Percentiles rank a stretch among this genome's conserved stretches.
phyloP scores from a whole-genome alignment of 1,140 invertebrate genomes.

The Lerema accius region DNA sequence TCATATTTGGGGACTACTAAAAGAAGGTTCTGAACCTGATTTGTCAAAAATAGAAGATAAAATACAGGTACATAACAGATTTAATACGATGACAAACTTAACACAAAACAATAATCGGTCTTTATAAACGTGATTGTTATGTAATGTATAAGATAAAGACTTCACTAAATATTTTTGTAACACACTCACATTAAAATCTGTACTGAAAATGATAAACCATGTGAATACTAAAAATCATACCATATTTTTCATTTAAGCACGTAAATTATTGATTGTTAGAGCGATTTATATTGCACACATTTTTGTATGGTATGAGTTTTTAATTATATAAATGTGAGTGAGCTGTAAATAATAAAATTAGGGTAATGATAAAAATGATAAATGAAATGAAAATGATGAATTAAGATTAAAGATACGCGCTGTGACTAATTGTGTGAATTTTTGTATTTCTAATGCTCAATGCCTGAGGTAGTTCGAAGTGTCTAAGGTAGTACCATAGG shows the following conservation, averaged over 20 bases:
- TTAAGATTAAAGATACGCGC: conserved; percentile 58
- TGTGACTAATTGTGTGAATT: conserved; percentile 63
- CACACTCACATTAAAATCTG: conserved; percentile 47
- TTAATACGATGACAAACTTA: conserved; percentile 59
- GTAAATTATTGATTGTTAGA: conserved; percentile 65
- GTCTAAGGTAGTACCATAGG: conserved; percentile 23
- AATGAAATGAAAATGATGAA: conserved; percentile 19
- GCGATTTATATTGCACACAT: conserved; percentile 57
- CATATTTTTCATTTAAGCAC: conserved; percentile 44
- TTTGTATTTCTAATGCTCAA: conserved; percentile 58
- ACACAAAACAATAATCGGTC: conserved; percentile 63
- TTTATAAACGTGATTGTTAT: conserved; percentile 76
- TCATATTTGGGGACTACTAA: conserved; percentile 84
- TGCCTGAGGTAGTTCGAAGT: conserved; percentile 40
- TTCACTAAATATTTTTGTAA: conserved; percentile 78
- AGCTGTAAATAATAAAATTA: conserved; percentile 63
- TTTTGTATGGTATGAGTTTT: conserved; percentile 60
- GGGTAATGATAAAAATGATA: conserved; percentile 17
- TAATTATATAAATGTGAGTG: conserved; percentile 46
- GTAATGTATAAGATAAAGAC: conserved; percentile 76
- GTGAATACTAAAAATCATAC: conserved; percentile 21
- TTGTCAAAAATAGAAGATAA: conserved; percentile 66
- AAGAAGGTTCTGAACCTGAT: conserved; percentile 75
- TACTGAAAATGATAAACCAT: conserved; percentile 31
- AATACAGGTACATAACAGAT: conserved; percentile 59